A percentile compares a stretch with the other conserved stretches of the same genome.
Evolutionary conservation across 2,888 invertebrate species (phyloP).

Genomic region (Papilio demoleus): DNA sequence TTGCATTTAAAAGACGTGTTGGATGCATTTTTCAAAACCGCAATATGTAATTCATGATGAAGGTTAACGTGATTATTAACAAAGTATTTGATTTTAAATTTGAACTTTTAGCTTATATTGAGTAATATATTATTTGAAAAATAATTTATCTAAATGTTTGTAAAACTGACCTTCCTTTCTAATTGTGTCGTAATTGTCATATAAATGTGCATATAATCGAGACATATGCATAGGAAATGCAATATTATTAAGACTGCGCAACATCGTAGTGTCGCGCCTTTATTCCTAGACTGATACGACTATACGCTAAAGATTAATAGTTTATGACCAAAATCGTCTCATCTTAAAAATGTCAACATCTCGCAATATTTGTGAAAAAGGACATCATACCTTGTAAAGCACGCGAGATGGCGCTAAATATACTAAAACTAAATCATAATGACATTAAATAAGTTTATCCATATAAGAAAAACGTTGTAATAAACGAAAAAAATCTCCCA

Average conservation of each 20-base stretch:
- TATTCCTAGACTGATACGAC: not conserved
- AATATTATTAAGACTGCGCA: not conserved
- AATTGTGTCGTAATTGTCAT: not conserved
- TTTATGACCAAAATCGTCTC: not conserved
- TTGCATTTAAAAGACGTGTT: not conserved
- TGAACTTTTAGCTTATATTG: not conserved
- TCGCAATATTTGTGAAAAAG: not conserved
- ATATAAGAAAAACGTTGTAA: too few relatives aligned
- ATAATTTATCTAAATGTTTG: not conserved
- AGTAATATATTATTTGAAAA: not conserved
- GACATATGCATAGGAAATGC: not conserved
- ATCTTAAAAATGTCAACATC: not conserved
- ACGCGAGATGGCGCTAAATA: too few relatives aligned
- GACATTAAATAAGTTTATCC: too few relatives aligned
- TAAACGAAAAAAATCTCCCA: too few relatives aligned
- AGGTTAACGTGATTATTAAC: not conserved
- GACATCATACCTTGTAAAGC: too few relatives aligned
- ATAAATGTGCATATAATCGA: not conserved
- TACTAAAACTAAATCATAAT: too few relatives aligned
- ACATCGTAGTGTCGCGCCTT: not conserved
- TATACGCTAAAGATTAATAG: not conserved
- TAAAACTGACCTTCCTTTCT: not conserved
- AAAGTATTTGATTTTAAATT: not conserved
- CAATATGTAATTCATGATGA: not conserved
- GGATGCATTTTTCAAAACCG: not conserved